Evolutionary conservation across 2,888 invertebrate genomes (phyloP).

Genomic region (Lepetodrilus schrolli): DNA sequence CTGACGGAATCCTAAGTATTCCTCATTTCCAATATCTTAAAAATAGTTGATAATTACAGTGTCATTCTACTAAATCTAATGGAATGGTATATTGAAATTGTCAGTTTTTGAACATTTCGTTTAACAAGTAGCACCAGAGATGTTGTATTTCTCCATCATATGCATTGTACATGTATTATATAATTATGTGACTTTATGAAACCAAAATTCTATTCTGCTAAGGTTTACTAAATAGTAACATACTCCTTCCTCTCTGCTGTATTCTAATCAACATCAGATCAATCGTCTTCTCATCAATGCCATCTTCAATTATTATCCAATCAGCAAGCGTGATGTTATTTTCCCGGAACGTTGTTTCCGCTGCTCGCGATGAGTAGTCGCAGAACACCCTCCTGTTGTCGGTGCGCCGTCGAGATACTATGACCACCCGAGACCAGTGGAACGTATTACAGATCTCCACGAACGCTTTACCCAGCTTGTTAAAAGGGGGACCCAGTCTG

Average conservation of each 20-base stretch:
- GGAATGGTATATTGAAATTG: no score
- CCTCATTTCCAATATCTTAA: no score
- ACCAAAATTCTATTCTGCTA: no score
- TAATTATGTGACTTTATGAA: no score
- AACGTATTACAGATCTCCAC: conserved; percentile 47
- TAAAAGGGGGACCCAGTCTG: conserved; percentile 60
- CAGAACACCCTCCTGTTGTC: conserved; percentile 60
- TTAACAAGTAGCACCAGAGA: no score
- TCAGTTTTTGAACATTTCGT: no score
- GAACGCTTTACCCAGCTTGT: conserved; percentile 58
- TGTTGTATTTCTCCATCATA: no score
- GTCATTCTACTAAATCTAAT: no score
- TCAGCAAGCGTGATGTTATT: conserved; percentile 54
- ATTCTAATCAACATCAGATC: conserved; percentile 48
- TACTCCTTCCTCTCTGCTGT: conserved; percentile 59
- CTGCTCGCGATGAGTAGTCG: conserved; percentile 58
- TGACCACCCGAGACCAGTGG: conserved; percentile 54
- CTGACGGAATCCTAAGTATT: no score
- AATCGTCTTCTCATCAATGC: conserved; percentile 47
- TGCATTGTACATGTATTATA: no score
- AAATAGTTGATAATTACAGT: no score
- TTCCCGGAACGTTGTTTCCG: conserved; percentile 45
- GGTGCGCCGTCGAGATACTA: conserved; percentile 52
- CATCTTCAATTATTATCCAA: conserved; percentile 50
- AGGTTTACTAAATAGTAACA: conserved; percentile 28